A percentile compares a stretch with the other conserved stretches of the same genome.
Conservation (phyloP, 2,113 vertebrate genomes). For the Ceratotherium simum region DNA sequence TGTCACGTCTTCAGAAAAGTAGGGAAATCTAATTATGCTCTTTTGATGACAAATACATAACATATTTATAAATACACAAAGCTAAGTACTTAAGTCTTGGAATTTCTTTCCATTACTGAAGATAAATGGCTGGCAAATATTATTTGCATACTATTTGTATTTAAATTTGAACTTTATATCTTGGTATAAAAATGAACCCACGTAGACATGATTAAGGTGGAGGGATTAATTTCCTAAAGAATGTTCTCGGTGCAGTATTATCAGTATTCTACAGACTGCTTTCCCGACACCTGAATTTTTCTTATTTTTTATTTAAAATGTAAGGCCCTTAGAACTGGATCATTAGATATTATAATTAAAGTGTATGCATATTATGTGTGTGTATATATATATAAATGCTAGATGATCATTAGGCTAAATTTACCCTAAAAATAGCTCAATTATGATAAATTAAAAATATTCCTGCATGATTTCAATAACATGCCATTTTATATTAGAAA, state of each 20-base stretch:
- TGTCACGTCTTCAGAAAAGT: background rate
- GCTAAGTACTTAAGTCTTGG: background rate
- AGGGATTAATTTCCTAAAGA: conserved; percentile 55
- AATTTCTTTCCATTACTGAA: conserved; percentile 12
- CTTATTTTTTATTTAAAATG: conserved; percentile 29
- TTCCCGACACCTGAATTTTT: conserved; percentile 51
- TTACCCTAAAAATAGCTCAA: background rate
- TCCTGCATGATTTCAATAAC: background rate
- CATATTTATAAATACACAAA: conserved; percentile 37
- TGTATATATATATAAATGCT: background rate
- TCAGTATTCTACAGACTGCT: conserved; percentile 36
- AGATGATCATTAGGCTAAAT: background rate
- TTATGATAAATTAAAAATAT: background rate
- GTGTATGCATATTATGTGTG: background rate
- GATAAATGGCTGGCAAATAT: background rate
- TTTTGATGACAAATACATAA: background rate
- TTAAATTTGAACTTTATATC: conserved; percentile 64
- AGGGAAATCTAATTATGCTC: background rate
- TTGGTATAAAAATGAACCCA: conserved; percentile 52
- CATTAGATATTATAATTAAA: background rate
- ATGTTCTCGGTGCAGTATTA: conserved; percentile 1
- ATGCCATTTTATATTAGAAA: background rate
- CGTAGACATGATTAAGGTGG: conserved; percentile 20
- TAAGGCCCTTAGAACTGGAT: background rate
- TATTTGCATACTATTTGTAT: conserved; percentile 51